phyloP scores from a whole-genome alignment of 2,888 invertebrate species.

The Cyrtodaria siliqua region DNA sequence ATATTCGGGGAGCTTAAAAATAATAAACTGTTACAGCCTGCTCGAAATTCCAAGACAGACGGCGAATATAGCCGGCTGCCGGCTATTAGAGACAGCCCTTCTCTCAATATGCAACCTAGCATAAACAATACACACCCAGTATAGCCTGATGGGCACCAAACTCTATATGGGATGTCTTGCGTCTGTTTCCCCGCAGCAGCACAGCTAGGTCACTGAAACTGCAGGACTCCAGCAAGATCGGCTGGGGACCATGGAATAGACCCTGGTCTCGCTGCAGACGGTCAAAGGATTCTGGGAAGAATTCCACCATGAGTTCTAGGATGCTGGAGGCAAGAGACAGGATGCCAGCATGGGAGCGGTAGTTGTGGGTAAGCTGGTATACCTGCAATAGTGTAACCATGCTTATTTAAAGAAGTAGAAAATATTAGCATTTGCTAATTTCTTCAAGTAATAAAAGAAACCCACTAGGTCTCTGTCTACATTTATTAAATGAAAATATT shows the following conservation, averaged over 20 bases:
- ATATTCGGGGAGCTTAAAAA: too few species aligned
- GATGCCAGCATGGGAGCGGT: conserved; percentile 82
- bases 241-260: conserved; percentile 79
- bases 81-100: too few species aligned
- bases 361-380: conserved; percentile 80
- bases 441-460: too few species aligned
- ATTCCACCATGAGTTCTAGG: conserved; percentile 78
- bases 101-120: too few species aligned
- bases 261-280: conserved; percentile 80
- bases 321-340: conserved; percentile 79
- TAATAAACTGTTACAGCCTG: too few species aligned
- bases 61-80: too few species aligned
- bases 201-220: conserved; percentile 76
- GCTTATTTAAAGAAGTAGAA: too few species aligned
- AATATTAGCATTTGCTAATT: too few species aligned
- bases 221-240: conserved; percentile 80
- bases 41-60: too few species aligned
- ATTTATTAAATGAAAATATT: too few species aligned
- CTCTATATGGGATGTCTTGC: conserved; percentile 81
- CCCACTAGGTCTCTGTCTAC: too few species aligned
- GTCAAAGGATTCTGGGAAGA: conserved; percentile 83
- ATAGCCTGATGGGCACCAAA: conserved; percentile 84
- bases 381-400: conserved; percentile 46
- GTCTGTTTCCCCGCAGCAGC: conserved; percentile 73
- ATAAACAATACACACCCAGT: conserved; percentile 65